Conservation (phyloP, 2,113 vertebrate species). For the Coryphaenoides rupestris region DNA sequence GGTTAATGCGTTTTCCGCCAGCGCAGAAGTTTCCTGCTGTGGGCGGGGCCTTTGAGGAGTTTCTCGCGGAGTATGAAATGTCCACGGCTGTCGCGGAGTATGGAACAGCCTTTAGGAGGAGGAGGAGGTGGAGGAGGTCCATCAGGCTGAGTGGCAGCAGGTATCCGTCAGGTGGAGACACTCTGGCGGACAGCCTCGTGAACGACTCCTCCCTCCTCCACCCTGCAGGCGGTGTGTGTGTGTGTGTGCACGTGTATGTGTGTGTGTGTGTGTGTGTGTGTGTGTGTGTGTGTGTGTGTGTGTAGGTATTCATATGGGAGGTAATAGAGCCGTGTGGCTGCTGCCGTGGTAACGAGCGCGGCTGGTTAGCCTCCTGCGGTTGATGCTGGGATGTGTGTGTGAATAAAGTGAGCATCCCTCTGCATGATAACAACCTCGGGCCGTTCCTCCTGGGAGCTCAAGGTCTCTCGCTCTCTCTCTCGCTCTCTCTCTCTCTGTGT, state of each 20-base stretch:
- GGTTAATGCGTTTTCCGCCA: too few relatives aligned
- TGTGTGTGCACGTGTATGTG: too few relatives aligned
- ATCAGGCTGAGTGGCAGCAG: constrained; percentile 46
- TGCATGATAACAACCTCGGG: constrained; percentile 46
- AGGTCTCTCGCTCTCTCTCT: constrained; percentile 27
- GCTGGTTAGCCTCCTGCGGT: constrained; percentile 25
- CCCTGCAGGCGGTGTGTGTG: not conserved
- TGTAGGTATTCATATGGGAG: too few relatives aligned
- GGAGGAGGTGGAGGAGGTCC: constrained; percentile 28
- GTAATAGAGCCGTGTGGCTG: not conserved
- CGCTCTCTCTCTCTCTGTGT: constrained; percentile 30
- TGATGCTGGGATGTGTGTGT: constrained; percentile 44
- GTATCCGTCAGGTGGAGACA: constrained; percentile 57
- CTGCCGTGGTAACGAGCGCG: constrained; percentile 15
- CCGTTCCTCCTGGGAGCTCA: constrained; percentile 46
- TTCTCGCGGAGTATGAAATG: too few relatives aligned
- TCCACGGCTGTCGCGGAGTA: too few relatives aligned
- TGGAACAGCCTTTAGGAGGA: too few relatives aligned
- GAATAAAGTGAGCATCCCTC: constrained; percentile 60
- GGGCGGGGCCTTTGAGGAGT: too few relatives aligned
- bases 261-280: too few relatives aligned
- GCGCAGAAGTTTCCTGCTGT: too few relatives aligned
- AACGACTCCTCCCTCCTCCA: not conserved
- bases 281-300: too few relatives aligned
- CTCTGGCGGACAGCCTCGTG: constrained; percentile 65